These are phyloP conservation scores for Nomada flava DNA, from an alignment of 2,888 invertebrate species.

Conservation along the genomic window DNA sequence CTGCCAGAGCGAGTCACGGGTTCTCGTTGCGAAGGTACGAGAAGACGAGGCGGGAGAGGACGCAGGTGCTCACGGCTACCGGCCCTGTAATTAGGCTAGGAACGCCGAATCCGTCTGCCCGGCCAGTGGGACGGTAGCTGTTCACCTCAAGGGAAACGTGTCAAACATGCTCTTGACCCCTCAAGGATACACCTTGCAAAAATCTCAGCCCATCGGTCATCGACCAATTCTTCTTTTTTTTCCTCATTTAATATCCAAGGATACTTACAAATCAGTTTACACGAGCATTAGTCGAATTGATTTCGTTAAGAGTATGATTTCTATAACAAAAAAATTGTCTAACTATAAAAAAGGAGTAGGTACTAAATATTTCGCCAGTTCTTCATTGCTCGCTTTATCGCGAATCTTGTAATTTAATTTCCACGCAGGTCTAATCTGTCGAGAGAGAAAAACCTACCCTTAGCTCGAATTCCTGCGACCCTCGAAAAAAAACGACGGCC, in stretches of 20 bases:
- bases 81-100: constrained; percentile 78
- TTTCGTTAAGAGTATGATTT: too few relatives aligned
- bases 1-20: constrained; percentile 40
- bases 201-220: not conserved
- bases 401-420: constrained; percentile 54
- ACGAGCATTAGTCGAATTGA: not conserved
- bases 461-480: constrained; percentile 12
- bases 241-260: too few relatives aligned
- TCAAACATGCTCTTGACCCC: constrained; percentile 59
- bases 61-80: constrained; percentile 71
- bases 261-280: not conserved
- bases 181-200: constrained; percentile 33
- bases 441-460: constrained; percentile 7
- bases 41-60: constrained; percentile 72
- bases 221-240: not conserved
- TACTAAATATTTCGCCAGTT: too few relatives aligned
- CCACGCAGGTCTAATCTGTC: constrained; percentile 38
- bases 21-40: constrained; percentile 66
- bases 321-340: too few relatives aligned
- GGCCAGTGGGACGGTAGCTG: constrained; percentile 68
- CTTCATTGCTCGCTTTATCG: not conserved
- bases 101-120: constrained; percentile 73
- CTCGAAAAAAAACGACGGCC: constrained; percentile 23
- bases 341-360: too few relatives aligned
- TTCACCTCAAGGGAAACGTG: constrained; percentile 66